Percentiles rank a stretch among this genome's conserved stretches.
Conservation (phyloP, 1,140 invertebrate species). For the Polypedilum pembai region DNA sequence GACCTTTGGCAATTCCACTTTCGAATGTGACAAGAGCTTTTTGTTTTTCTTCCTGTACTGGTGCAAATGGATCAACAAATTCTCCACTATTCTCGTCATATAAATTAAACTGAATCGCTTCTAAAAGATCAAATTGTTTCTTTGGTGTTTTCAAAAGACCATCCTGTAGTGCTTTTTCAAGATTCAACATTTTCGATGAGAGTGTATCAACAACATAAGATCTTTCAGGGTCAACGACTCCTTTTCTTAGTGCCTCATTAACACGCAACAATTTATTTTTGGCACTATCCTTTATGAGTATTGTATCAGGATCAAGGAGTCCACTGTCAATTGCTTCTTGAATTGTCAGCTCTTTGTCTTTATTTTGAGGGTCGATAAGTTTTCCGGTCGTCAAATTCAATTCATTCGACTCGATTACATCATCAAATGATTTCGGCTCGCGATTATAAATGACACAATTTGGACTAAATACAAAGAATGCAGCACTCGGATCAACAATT, state of each 20-base stretch:
- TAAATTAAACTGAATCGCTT: conserved; percentile 71
- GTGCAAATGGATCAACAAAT: conserved; percentile 70
- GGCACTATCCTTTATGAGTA: conserved; percentile 76
- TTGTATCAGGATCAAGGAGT: conserved; percentile 78
- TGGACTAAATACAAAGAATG: conserved; percentile 67
- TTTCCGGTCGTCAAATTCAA: conserved; percentile 60
- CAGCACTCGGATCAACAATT: conserved; percentile 51
- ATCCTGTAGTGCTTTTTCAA: conserved; percentile 61
- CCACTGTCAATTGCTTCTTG: conserved; percentile 76
- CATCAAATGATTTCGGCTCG: conserved; percentile 67
- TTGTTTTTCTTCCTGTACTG: conserved; percentile 53
- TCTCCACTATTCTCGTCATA: conserved; percentile 72
- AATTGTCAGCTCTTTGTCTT: conserved; percentile 58
- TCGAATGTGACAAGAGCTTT: conserved; percentile 60
- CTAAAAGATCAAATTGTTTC: conserved; percentile 68
- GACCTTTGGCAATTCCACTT: conserved; percentile 65
- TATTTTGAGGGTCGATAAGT: conserved; percentile 35
- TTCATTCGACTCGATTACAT: conserved; percentile 63
- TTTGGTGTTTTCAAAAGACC: conserved; percentile 68
- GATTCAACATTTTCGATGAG: conserved; percentile 68
- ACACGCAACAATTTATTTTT: conserved; percentile 75
- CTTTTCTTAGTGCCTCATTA: conserved; percentile 75
- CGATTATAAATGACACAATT: conserved; percentile 59
- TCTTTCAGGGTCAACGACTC: conserved; percentile 79
- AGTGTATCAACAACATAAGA: conserved; percentile 73